Conservation (phyloP, 2,113 vertebrate genomes). For the Centropus unirufus region DNA sequence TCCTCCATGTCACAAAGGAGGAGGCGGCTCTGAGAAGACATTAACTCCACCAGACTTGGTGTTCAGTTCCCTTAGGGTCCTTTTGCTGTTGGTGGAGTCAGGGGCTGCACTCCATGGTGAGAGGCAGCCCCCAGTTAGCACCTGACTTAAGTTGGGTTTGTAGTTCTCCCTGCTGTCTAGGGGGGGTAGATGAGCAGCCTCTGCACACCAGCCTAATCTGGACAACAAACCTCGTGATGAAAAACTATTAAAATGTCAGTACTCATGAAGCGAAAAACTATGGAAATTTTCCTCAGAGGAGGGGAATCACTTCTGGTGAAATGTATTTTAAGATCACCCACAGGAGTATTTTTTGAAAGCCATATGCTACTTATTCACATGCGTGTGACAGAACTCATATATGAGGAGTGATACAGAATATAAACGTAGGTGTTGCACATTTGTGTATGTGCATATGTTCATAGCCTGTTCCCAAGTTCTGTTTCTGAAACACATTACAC, state of each 20-base stretch:
- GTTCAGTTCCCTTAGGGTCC: background rate
- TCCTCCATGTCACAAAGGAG: background rate
- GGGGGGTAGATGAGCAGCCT: background rate
- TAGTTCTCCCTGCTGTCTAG: background rate
- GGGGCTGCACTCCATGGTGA: background rate
- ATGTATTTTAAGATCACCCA: conserved; percentile 55
- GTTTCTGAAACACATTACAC: conserved; percentile 15
- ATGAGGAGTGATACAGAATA: conserved; percentile 50
- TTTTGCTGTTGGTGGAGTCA: background rate
- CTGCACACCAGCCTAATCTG: background rate
- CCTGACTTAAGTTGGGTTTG: background rate
- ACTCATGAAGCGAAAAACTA: background rate
- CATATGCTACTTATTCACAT: conserved; percentile 66
- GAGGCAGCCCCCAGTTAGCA: background rate
- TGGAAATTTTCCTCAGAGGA: conserved; percentile 8
- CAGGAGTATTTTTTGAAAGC: conserved; percentile 56
- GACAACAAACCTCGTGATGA: rapidly evolving
- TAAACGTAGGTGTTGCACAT: conserved; percentile 65
- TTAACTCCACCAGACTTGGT: background rate
- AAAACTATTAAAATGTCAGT: background rate
- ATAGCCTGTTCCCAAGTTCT: background rate
- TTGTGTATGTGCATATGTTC: conserved; percentile 56
- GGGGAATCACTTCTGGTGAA: conserved; percentile 18
- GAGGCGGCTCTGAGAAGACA: background rate
- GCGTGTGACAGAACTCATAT: conserved; percentile 55